Percentiles rank a stretch among this genome's conserved stretches.
Conservation (phyloP, 2,888 invertebrate species). For the Caenorhabditis afra region DNA sequence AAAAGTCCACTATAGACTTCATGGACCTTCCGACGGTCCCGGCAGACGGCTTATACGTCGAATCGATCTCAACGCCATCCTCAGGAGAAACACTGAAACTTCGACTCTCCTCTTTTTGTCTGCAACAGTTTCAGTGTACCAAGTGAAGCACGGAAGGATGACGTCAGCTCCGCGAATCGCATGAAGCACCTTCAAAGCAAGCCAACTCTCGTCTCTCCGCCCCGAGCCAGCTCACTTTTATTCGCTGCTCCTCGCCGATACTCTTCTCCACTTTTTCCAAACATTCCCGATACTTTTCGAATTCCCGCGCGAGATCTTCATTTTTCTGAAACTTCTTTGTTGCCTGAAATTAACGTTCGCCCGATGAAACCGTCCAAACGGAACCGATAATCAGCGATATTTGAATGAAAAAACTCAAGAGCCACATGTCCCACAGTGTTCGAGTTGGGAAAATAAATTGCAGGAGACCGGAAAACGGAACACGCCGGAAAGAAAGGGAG, state of each 20-base stretch:
- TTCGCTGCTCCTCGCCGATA: conserved; percentile 35
- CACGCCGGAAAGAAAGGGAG: too few relatives aligned
- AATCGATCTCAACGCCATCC: conserved; percentile 65
- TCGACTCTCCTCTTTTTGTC: neutral
- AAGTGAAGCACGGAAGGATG: conserved; percentile 62
- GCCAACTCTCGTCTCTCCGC: neutral
- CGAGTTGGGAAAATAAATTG: too few relatives aligned
- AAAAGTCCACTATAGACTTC: conserved; percentile 60
- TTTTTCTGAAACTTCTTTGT: conserved; percentile 22
- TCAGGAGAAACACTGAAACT: conserved; percentile 66
- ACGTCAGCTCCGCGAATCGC: conserved; percentile 60
- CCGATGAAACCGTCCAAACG: neutral
- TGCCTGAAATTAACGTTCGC: neutral
- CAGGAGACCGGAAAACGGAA: too few relatives aligned
- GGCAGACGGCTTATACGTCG: conserved; percentile 66
- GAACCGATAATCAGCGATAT: conserved; percentile 16
- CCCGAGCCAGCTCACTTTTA: conserved; percentile 35
- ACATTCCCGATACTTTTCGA: conserved; percentile 49
- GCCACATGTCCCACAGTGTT: conserved; percentile 23
- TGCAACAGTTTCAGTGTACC: conserved; percentile 29
- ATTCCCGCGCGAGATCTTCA: conserved; percentile 39
- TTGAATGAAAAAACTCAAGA: conserved; percentile 33
- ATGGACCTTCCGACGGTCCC: conserved; percentile 59
- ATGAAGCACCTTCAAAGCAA: conserved; percentile 40
- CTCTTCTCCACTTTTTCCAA: conserved; percentile 24